phyloP scores from a whole-genome alignment of 2,113 vertebrate genomes.

The Gallinago undulata region DNA sequence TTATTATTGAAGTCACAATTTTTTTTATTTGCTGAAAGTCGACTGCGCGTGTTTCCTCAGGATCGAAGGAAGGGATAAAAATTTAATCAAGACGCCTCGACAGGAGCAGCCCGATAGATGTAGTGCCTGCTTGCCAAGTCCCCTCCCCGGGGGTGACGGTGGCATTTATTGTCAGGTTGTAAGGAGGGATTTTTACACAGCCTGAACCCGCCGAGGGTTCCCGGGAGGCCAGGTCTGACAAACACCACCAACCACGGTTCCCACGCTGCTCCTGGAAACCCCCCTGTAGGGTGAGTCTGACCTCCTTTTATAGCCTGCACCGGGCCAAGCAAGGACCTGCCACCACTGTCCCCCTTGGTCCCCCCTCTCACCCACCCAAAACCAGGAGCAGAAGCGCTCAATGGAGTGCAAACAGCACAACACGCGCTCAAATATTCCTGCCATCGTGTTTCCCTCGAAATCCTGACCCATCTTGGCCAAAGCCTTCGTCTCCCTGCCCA shows the following conservation, averaged over 20 bases:
- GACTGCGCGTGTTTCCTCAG: neutral
- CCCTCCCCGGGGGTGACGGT: neutral
- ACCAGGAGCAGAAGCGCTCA: neutral
- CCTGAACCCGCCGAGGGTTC: accelerated
- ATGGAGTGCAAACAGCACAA: neutral
- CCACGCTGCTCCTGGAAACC: neutral
- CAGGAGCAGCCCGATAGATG: accelerated
- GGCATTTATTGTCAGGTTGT: neutral
- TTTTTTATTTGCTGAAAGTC: neutral
- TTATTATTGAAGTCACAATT: neutral
- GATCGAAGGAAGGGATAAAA: neutral
- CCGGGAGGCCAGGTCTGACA: neutral
- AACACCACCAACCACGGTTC: neutral
- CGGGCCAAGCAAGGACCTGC: neutral
- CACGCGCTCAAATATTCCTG: neutral
- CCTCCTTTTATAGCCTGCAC: accelerated
- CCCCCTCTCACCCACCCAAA: neutral
- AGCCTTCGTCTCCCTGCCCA: neutral
- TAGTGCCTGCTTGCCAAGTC: too few species aligned
- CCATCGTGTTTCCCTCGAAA: neutral
- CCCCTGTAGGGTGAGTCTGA: neutral
- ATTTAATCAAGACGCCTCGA: neutral
- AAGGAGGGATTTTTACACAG: accelerated
- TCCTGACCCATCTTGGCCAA: neutral
- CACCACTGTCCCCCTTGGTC: neutral